Evolutionary conservation across 2,888 invertebrate genomes (phyloP), one percentile per base, ranked within the genome.

Genomic region (Iselma pallidipennis): DNA sequence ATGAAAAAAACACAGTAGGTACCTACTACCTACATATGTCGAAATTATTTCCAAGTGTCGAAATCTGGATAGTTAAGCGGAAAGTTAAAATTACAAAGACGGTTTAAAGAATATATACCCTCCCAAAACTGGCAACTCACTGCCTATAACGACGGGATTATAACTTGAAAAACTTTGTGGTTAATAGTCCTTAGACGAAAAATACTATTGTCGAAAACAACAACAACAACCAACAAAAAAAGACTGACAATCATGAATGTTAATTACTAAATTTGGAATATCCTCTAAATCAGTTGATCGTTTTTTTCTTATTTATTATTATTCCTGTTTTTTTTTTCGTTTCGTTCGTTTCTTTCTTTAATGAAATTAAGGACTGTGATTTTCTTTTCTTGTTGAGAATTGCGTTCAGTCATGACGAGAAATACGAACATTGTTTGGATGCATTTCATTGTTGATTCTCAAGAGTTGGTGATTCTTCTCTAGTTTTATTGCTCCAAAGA

Each of bases 91-190:
- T 69, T 69, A 69, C 61, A 69, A 51, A 29, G 59, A 55, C 21
- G 56, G n/a, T n/a, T n/a, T n/a, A n/a, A n/a, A n/a, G n/a, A n/a
- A n/a, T n/a, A n/a, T n/a, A n/a, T n/a, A n/a, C n/a, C n/a, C n/a
- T n/a, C 66, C 53, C 57, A 53, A 61, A 73, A 74, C 67, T 65
- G 62, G 71, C 71, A 69, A 74, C 67, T 74, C 74, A 74, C 67
- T 57, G 65, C 71, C 68, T 60, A 59, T 74, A 74, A 74, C 74
- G 74, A 74, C 63, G 67, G 68, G 68, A 71, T 72, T 71, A 72
- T 45, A 21, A 45, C 21, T 42, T 45, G 4, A 2, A 12, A 21
- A 45, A 4, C 12, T 45, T 45, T 21, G 10, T 45, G 10, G 16
- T 45, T 21, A 45, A 19, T 21, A 12, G 19, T 21, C 21, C 21